Evolutionary conservation across 2,888 invertebrate species (phyloP).

Genomic region (Brachycybe producta): DNA sequence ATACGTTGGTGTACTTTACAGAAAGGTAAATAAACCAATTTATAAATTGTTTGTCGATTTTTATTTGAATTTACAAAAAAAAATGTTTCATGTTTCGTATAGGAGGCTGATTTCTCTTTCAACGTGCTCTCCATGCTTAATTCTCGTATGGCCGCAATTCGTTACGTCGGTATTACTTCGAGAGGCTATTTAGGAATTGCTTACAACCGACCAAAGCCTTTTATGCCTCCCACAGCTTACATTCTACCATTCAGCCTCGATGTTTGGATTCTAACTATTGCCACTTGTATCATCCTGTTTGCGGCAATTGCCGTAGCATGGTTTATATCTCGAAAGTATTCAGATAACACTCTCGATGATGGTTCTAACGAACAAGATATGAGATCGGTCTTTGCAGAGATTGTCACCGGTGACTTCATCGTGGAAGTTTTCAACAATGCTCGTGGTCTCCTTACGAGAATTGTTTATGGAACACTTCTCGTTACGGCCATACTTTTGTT

Average conservation of each 20-base stretch:
- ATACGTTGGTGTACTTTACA: no score
- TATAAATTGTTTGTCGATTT: no score
- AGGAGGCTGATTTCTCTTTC: conserved; percentile 9
- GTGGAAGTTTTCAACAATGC: conserved; percentile 6
- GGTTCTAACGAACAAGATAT: no score
- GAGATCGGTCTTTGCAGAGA: no score
- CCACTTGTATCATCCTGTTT: not conserved
- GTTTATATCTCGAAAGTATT: not conserved
- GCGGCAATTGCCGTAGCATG: not conserved
- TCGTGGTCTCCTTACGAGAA: not conserved
- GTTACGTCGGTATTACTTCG: not conserved
- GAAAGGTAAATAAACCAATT: no score
- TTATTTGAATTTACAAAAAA: no score
- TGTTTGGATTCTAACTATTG: not conserved
- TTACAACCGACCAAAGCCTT: not conserved
- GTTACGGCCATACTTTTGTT: conserved; percentile 4
- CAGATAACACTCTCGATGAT: conserved; percentile 4
- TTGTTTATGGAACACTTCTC: conserved; percentile 12
- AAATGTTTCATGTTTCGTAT: no score
- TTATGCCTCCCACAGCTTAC: conserved; percentile 3
- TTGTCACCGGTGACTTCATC: no score
- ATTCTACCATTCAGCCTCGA: conserved; percentile 4
- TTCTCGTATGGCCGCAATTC: not conserved
- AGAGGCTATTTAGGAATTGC: conserved; percentile 1
- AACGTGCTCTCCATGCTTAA: conserved; percentile 3